These are phyloP conservation scores for Drosophila pseudotalamancana DNA, from an alignment of 2,888 invertebrate genomes.

Conservation along the genomic window DNA sequence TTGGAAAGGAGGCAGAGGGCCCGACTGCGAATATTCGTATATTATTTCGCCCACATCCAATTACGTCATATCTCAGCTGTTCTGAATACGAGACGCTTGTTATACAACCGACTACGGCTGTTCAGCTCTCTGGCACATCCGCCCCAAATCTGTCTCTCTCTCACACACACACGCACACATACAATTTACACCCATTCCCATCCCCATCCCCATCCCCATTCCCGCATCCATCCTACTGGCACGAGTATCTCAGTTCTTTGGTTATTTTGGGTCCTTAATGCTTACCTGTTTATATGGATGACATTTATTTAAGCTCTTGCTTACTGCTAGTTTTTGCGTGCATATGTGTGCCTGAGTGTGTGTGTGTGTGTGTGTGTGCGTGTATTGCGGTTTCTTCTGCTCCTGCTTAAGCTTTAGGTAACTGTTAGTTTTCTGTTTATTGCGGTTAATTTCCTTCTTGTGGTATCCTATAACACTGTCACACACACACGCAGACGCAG, in stretches of 20 bases:
- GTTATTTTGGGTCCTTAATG: slow-evolving; percentile 29
- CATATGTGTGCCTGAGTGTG: neutral
- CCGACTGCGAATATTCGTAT: slow-evolving; percentile 19
- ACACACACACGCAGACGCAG: neutral
- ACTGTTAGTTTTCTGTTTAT: slow-evolving; percentile 19
- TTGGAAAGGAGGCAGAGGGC: neutral
- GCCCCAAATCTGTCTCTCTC: slow-evolving; percentile 1
- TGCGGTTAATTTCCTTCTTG: slow-evolving; percentile 18
- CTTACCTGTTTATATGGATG: slow-evolving; percentile 32
- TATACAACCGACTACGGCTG: slow-evolving; percentile 61
- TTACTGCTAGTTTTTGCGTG: slow-evolving; percentile 8
- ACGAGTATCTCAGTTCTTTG: slow-evolving; percentile 1
- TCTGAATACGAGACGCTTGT: slow-evolving; percentile 55
- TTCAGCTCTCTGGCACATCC: slow-evolving; percentile 12
- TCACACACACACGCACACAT: neutral
- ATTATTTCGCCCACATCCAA: slow-evolving; percentile 70
- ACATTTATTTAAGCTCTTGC: slow-evolving; percentile 45
- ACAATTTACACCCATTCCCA: neutral
- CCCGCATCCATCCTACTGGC: neutral
- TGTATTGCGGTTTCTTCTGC: slow-evolving; percentile 23
- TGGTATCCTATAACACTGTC: slow-evolving; percentile 18
- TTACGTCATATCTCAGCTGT: slow-evolving; percentile 85
- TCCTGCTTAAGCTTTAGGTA: slow-evolving; percentile 24
- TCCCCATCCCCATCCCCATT: neutral
- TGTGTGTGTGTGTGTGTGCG: slow-evolving; percentile 8